A percentile compares a stretch with the other conserved stretches of the same genome.
phyloP scores from a whole-genome alignment of 1,140 invertebrate genomes.

The Drosophila miranda region DNA sequence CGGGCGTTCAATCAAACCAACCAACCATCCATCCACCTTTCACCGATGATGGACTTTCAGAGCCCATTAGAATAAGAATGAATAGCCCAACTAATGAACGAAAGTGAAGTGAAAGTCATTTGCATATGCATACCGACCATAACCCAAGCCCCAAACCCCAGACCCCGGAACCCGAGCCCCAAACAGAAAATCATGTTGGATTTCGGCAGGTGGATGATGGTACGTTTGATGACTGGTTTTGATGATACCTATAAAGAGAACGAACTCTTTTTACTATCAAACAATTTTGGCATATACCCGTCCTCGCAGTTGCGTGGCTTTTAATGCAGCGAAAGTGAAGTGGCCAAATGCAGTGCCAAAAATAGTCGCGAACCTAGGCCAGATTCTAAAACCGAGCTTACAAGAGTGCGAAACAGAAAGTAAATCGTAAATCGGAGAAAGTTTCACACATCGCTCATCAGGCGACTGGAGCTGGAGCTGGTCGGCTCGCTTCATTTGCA shows the following conservation, averaged over 20 bases:
- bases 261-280: too few species aligned
- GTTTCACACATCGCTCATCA: conserved; percentile 40
- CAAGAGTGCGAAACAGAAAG: conserved; percentile 71
- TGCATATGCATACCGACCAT: conserved; percentile 50
- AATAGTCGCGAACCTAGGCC: conserved; percentile 19
- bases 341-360: conserved; percentile 51
- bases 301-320: conserved; percentile 36
- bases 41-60: conserved; percentile 52
- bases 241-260: conserved; percentile 29
- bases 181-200: conserved; percentile 5
- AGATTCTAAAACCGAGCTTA: conserved; percentile 65
- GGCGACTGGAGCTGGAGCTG: neutral
- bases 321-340: conserved; percentile 69
- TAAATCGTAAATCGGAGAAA: conserved; percentile 77
- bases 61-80: conserved; percentile 74
- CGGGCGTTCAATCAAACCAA: conserved; percentile 3
- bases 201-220: conserved; percentile 5
- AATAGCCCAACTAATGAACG: conserved; percentile 63
- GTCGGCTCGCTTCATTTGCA: conserved; percentile 35
- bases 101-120: conserved; percentile 79
- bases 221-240: conserved; percentile 25
- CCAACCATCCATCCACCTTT: conserved; percentile 43
- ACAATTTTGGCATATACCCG: conserved; percentile 11
- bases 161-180: neutral
- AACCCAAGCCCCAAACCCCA: neutral